These are phyloP conservation scores for Drosophila cognata DNA, from an alignment of 2,888 invertebrate species.

Conservation along the genomic window DNA sequence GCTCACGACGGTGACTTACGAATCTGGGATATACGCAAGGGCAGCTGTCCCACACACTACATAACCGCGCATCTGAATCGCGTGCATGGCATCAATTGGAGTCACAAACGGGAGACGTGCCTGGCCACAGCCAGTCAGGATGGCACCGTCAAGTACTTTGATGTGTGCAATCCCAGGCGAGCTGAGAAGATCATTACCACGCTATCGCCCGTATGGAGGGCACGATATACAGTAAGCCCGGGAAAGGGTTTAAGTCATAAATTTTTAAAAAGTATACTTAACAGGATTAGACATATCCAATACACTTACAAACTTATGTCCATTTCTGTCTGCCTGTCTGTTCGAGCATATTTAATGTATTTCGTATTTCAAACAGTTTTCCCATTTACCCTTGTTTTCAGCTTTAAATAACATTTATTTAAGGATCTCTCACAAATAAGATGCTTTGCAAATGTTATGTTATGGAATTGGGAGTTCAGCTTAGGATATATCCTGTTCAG, in stretches of 20 bases:
- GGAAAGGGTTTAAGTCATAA: neutral
- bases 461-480: neutral
- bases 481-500: neutral
- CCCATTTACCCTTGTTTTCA: neutral
- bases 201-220: constrained; percentile 94
- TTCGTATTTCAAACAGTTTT: too few relatives aligned
- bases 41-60: constrained; percentile 94
- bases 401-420: neutral
- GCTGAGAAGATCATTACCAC: constrained; percentile 94
- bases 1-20: constrained; percentile 98
- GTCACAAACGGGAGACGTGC: constrained; percentile 92
- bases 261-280: neutral
- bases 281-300: too few relatives aligned
- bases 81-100: constrained; percentile 98
- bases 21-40: constrained; percentile 97
- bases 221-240: constrained; percentile 90
- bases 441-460: neutral
- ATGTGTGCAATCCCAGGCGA: constrained; percentile 93
- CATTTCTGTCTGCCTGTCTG: neutral
- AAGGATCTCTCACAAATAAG: too few relatives aligned
- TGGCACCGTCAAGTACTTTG: constrained; percentile 97
- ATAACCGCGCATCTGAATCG: constrained; percentile 94
- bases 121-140: constrained; percentile 97
- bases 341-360: too few relatives aligned
- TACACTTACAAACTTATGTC: neutral